Evolutionary conservation across 2,888 invertebrate genomes (phyloP).

Genomic region (Phengaris alcon): DNA sequence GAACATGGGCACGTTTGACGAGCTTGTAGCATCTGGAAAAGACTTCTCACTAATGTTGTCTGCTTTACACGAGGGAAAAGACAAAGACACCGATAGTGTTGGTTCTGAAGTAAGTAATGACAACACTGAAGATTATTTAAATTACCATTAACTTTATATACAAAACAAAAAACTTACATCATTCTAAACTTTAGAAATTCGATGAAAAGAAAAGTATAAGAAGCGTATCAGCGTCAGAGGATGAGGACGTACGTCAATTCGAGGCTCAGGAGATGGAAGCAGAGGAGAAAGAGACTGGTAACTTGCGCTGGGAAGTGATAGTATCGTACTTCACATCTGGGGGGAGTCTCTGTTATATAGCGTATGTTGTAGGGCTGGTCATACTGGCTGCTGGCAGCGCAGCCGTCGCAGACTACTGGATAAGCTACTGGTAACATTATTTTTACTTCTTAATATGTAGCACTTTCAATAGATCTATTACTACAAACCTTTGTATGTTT

Average conservation of each 20-base stretch:
- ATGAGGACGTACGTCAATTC: conserved; percentile 55
- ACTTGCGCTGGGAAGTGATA: conserved; percentile 63
- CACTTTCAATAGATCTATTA: too few species aligned
- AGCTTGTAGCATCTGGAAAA: conserved; percentile 76
- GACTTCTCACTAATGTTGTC: conserved; percentile 78
- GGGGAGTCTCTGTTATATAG: conserved; percentile 55
- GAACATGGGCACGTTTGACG: conserved; percentile 80
- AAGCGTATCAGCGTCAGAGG: conserved; percentile 47
- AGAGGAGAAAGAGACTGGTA: conserved; percentile 65
- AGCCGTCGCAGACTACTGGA: conserved; percentile 84
- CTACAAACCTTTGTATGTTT: conserved; percentile 33
- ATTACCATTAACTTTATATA: background rate
- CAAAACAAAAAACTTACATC: conserved; percentile 31
- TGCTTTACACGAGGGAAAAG: conserved; percentile 64
- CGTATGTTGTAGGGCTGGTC: conserved; percentile 52
- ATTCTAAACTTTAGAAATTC: conserved; percentile 41
- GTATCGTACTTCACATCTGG: conserved; percentile 61
- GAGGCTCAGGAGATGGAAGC: conserved; percentile 63
- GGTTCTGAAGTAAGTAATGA: conserved; percentile 52
- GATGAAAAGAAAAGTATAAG: conserved; percentile 50
- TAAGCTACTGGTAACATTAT: conserved; percentile 81
- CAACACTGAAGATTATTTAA: background rate
- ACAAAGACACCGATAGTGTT: conserved; percentile 58
- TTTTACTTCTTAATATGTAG: background rate
- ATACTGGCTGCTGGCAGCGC: conserved; percentile 79